Base-by-base conservation (phyloP, 1,140 invertebrate genomes). In the Drosophila truncata region DNA sequence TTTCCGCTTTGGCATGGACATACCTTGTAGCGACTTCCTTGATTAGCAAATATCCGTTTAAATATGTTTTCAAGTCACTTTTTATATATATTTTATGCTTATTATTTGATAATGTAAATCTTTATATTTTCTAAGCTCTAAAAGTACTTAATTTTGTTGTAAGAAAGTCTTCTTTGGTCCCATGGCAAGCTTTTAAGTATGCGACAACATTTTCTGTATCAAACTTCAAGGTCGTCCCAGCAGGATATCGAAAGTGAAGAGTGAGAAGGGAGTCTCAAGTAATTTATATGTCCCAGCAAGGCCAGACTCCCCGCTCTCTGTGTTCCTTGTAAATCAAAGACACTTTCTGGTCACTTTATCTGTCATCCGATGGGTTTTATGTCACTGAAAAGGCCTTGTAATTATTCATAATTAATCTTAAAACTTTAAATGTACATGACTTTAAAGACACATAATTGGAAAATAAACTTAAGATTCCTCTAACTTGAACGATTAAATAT, bases 181-280 rank as follows among this genome's bases (percentile, higher is more conserved):
- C 75, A 60, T 61, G 61, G 71, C 47, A 61, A 60, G 47, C 78
- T 62, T 64, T 81, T 80, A 81, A 80, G 75, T 81, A 75, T 81
- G 78, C 75, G 71, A 71, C 55, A 75, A 80, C 77, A 75, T 74
- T 67, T 79, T 80, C 69, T 62, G 58, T 74, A 33, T 37, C 39
- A 44, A 13, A 25, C 31, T 55, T 37, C 50, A 67, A 25, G 63
- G 57, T 23, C 52, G 6, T 29, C 11, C n/a, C 39, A 33, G n/a
- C 42, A 49, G n/a, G 39, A 73, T 13, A 46, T 25, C 6, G 16
- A 2, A 7, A 47, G 16, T 3, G 11, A 55, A 27, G 25, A 9
- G 20, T 8, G 14, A 6, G 5, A 9, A 4, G 20, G 7, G 25
- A 25, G 18, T n/a, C 29, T 8, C 25, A 16, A 63, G 58, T 70